These are phyloP conservation scores for Peromyscus attwateri DNA, from an alignment of 2,797 vertebrate species.

Conservation along the genomic window DNA sequence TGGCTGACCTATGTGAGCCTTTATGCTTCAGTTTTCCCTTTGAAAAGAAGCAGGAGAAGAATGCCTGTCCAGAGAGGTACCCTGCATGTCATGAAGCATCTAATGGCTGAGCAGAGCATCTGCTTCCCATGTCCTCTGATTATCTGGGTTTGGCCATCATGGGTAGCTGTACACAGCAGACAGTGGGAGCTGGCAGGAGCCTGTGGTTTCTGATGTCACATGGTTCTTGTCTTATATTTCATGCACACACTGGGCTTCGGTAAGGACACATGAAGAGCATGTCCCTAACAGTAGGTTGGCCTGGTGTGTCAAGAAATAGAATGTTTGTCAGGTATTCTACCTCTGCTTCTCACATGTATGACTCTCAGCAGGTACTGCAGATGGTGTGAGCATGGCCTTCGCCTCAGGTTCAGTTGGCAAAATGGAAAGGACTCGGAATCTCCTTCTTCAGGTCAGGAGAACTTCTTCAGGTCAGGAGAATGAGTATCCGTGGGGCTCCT, in stretches of 20 bases:
- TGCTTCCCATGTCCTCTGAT: background rate
- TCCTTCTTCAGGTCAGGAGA: background rate
- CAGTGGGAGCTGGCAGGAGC: background rate
- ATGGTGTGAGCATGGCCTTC: background rate
- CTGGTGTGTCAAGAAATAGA: background rate
- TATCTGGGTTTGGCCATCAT: background rate
- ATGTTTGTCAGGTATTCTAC: background rate
- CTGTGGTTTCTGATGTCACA: background rate
- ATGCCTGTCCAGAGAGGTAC: background rate
- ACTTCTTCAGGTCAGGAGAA: background rate
- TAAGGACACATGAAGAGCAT: background rate
- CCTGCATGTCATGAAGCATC: background rate
- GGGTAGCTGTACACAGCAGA: background rate
- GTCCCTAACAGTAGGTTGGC: background rate
- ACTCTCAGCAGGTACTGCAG: background rate
- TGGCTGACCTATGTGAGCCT: background rate
- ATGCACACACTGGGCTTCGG: background rate
- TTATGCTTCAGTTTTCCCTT: background rate
- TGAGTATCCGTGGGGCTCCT: background rate
- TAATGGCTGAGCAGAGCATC: background rate
- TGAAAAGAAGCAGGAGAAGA: background rate
- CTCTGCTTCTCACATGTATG: background rate
- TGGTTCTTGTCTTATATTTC: background rate
- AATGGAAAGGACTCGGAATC: fast-evolving
- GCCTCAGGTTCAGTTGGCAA: background rate